phyloP scores from a whole-genome alignment of 2,113 vertebrate genomes.

The Lophochroa leadbeateri region DNA sequence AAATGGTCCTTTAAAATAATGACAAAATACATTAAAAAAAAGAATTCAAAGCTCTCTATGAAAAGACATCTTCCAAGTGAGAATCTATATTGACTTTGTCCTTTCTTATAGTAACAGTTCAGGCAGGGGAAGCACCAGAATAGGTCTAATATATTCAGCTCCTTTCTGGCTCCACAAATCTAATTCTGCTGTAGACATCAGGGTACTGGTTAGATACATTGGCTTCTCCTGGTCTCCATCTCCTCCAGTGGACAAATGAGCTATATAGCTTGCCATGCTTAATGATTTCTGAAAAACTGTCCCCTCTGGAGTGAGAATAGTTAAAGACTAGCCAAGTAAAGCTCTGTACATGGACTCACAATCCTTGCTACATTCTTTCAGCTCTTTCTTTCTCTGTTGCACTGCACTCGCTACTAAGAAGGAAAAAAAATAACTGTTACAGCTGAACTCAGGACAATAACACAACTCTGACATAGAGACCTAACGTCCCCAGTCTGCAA shows the following conservation, averaged over 20 bases:
- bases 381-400: not conserved
- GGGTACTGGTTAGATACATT: not conserved
- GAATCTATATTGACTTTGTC: not conserved
- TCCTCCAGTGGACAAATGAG: not conserved
- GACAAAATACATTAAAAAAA: not conserved
- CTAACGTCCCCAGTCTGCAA: not conserved
- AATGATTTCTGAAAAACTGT: not conserved
- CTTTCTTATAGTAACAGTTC: not conserved
- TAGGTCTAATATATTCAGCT: not conserved
- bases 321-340: not conserved
- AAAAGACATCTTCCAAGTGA: not conserved
- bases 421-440: not conserved
- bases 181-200: not conserved
- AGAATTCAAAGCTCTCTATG: not conserved
- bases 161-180: not conserved
- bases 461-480: not conserved
- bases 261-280: not conserved
- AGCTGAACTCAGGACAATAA: not conserved
- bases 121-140: not conserved
- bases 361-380: not conserved
- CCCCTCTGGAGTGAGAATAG: not conserved
- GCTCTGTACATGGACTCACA: not conserved
- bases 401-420: not conserved
- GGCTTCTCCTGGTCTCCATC: not conserved
- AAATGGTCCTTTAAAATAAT: not conserved